Evolutionary conservation across 2,888 invertebrate genomes (phyloP), one percentile per base, ranked within the genome.

Genomic region (Amblyteles armatorius): DNA sequence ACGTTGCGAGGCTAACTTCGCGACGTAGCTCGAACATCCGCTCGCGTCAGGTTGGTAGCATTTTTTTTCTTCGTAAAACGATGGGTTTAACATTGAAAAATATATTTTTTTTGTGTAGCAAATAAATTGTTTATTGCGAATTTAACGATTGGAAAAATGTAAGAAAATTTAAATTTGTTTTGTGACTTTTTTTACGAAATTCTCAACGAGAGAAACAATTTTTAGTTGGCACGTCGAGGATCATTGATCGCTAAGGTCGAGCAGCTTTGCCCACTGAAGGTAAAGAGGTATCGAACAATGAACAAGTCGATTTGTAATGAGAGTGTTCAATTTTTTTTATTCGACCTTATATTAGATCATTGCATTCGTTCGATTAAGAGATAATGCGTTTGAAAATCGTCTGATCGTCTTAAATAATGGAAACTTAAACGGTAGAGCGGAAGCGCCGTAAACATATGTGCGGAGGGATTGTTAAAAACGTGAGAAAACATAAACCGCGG

Each of bases 401-500:
- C 3, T 26, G 11, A 57, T 57, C 26, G 57, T 57, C 22, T 57
- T 57, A 76, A 79, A 79, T 26, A 71, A 79, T 69, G 16, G 40
- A 60, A 48, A 57, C 44, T 48, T 57, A 57, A 57, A 22, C 57
- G 22, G 26, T 6, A 26, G 16, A 26, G 22, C 79, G 83, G 83
- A 83, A 68, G 83, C 69, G 36, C 26, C 19, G 7, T 65, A 67
- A 78, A 36, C 50, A 79, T 40, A 40, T 16, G 63, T 60, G 52
- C 60, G 67, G 69, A 52, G 7, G 68, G 50, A 60, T 78, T 13
- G 26, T 55, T 44, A 60, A 82, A 76, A 83, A 80, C 40, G 69
- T 77, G 76, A 72, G 57, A 80, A 76, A 80, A 83, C 48, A 83
- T 44, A 71, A 76, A 74, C 76, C 44, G 26, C 19, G 65, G 40